Evolutionary conservation across 2,888 invertebrate genomes (phyloP), one percentile per base, ranked within the genome.

Genomic region (Chrysopilus asiliformis): DNA sequence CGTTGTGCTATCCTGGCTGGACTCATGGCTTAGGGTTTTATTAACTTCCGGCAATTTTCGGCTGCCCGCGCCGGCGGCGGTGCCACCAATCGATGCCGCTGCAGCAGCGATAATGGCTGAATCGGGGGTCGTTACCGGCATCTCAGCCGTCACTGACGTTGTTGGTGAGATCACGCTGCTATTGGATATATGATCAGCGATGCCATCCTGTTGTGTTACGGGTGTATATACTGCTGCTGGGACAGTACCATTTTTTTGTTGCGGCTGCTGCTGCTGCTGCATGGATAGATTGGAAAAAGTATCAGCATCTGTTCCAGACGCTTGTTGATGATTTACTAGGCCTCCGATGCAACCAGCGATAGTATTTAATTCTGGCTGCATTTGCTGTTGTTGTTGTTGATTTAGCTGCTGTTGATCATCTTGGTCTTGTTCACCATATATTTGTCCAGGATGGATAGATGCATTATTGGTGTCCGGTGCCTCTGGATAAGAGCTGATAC

Each of bases 1-100:
- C 57, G 48, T 54, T 49, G 30, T 54, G 46, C 56, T 60, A 49
- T 55, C 67, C 43, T 51, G 55, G 54, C 57, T 64, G 43, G 53
- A 65, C 17, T 58, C 55, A 34, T 53, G 46, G 36, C 51, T 56
- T 9, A 47, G 3, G 42, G 29, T 45, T 24, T 33, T 39, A 8
- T 14, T 17, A 10, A 14, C 9, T 15, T 31, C 13, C 27, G 10
- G 20, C 12, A 12, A n/a, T 12, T 32, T 20, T 17, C 31, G 3
- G 32, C 8, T 7, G 29, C 14, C 29, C 15, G 14, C 29, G 14
- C 8, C 15, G 10, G 2, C 13, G 16, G 8, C 15, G 10, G 12
- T 29, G 6, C 15, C 8, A 8, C 4, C 14, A 15, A 22, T 10
- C 7, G 10, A 7, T 8, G 7, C 22, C 7, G 10, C 22, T 8